Evolutionary conservation across 2,888 invertebrate species (phyloP).

Genomic region (Chrysomela aeneicollis): DNA sequence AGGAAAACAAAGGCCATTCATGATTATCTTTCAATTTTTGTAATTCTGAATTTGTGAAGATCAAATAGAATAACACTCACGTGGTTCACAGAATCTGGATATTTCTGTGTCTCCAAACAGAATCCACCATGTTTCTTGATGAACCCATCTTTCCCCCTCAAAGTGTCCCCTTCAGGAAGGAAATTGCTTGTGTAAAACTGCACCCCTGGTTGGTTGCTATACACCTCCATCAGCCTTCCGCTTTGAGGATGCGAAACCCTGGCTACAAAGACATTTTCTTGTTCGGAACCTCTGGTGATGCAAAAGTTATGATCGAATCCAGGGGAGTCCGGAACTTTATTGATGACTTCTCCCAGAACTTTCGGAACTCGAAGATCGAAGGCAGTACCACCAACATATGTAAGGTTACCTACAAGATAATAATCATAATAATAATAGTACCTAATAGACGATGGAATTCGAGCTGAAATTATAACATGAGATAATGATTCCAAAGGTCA

Average conservation of each 20-base stretch:
- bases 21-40: no score
- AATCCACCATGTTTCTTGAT: constrained; percentile 69
- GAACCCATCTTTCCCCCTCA: constrained; percentile 48
- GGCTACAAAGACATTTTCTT: constrained; percentile 69
- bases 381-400: constrained; percentile 72
- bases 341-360: constrained; percentile 71
- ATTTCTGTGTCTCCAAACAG: constrained; percentile 92
- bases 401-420: constrained; percentile 69
- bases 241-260: constrained; percentile 72
- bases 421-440: no score
- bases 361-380: constrained; percentile 78
- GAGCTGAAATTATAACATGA: no score
- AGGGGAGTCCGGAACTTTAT: constrained; percentile 68
- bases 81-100: constrained; percentile 88
- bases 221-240: constrained; percentile 75
- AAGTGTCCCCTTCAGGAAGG: constrained; percentile 67
- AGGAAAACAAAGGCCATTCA: background rate
- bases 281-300: constrained; percentile 67
- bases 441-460: background rate
- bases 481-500: no score
- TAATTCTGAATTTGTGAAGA: no score
- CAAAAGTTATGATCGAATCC: constrained; percentile 89
- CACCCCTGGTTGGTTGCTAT: constrained; percentile 87
- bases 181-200: constrained; percentile 89
- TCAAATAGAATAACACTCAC: constrained; percentile 64